Conservation (phyloP, 2,888 invertebrate species). For the Dryococelus australis region DNA sequence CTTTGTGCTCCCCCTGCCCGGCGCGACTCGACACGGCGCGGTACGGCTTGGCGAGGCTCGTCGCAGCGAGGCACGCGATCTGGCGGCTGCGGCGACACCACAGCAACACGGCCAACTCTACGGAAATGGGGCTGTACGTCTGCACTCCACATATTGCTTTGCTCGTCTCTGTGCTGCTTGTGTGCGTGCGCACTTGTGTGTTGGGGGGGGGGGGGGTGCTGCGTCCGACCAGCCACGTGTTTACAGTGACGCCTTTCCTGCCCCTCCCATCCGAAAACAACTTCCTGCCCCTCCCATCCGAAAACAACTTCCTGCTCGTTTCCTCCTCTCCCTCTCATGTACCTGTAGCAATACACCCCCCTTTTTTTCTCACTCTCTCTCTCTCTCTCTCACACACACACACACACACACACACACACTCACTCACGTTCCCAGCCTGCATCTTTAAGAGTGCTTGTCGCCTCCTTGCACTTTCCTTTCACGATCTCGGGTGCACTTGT, state of each 20-base stretch:
- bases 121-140: slow-evolving; percentile 47
- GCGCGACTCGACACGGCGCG: slow-evolving; percentile 64
- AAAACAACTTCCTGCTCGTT: too few species aligned
- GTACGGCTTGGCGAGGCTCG: slow-evolving; percentile 73
- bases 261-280: not conserved
- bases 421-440: not conserved
- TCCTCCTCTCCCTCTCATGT: not conserved
- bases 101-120: slow-evolving; percentile 40
- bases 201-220: not conserved
- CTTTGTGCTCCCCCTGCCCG: slow-evolving; percentile 1
- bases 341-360: not conserved
- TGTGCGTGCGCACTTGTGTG: not conserved
- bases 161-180: too few species aligned
- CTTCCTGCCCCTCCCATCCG: too few species aligned
- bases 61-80: slow-evolving; percentile 76
- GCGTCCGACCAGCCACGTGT: not conserved
- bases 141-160: not conserved
- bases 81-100: slow-evolving; percentile 65
- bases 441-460: not conserved
- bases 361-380: not conserved
- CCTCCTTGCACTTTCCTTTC: not conserved
- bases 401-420: too few species aligned
- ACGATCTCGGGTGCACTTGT: not conserved
- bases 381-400: not conserved
- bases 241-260: not conserved